phyloP scores from a whole-genome alignment of 1,140 invertebrate species.

The Bicyclus anynana region DNA sequence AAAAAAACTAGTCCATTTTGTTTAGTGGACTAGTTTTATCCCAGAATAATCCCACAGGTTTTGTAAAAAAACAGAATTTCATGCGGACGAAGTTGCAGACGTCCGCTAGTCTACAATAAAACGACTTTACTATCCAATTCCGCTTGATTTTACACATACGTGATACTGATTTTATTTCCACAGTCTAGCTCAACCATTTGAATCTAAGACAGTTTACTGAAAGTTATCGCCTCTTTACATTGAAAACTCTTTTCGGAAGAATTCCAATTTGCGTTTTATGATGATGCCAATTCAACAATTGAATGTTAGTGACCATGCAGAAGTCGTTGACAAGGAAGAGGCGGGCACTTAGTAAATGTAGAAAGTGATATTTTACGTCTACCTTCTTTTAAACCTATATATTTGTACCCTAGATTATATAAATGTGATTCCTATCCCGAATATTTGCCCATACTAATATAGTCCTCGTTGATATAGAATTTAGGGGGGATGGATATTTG shows the following conservation, averaged over 20 bases:
- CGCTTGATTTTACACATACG: not conserved
- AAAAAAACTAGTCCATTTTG: too few species aligned
- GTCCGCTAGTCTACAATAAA: too few species aligned
- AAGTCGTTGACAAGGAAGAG: not conserved
- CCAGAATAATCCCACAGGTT: too few species aligned
- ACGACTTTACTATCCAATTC: not conserved
- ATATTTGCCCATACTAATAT: too few species aligned
- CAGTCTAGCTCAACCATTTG: not conserved
- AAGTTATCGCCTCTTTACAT: constrained; percentile 60
- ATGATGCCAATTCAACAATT: not conserved
- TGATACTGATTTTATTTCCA: not conserved
- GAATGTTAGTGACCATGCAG: not conserved
- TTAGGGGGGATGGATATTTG: too few species aligned
- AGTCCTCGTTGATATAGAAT: too few species aligned
- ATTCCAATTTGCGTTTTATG: not conserved
- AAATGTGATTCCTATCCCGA: too few species aligned
- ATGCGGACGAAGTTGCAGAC: too few species aligned
- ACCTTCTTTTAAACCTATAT: not conserved
- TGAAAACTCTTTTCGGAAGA: constrained; percentile 55
- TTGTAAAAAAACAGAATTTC: too few species aligned
- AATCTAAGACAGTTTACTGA: not conserved
- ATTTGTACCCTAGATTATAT: too few species aligned
- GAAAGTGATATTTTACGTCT: not conserved
- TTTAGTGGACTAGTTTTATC: too few species aligned
- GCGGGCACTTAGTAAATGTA: constrained; percentile 14